Evolutionary conservation across 2,113 vertebrate species (phyloP), one percentile per base, ranked within the genome.

Genomic region (Larimichthys crocea): DNA sequence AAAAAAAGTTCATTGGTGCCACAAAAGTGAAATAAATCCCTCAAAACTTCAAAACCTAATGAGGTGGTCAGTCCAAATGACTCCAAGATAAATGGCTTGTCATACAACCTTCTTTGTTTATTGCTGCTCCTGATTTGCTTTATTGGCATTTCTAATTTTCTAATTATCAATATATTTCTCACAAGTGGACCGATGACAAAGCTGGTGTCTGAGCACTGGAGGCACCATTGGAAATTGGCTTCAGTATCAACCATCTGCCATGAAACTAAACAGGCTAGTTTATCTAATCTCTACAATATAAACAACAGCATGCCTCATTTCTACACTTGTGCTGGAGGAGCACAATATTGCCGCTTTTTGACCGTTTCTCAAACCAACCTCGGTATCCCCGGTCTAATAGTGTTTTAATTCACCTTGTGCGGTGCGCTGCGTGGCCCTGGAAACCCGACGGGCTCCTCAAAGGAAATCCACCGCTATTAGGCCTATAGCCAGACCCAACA

Each of bases 221-320:
- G 93, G 86, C 93, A 85, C 86, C 90, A 88, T 89, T 94, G 94
- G 93, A 95, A 95, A 97, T 94, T 96, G 96, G 94, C 95, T 96
- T 95, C 93, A 95, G 93, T 91, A 93, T 93, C 96, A 91, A 91
- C 96, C 95, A 96, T 96, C 95, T 97, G 96, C 95, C 94, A 95
- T 89, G 94, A 95, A 93, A 94, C 95, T 93, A 96, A 96, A 96
- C 95, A 96, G 94, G 93, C 95, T 95, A 95, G 94, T 97, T 96
- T 96, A 96, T 97, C 96, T 97, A 96, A 96, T 96, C 96, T 97
- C 92, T 86, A 92, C 96, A 95, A 91, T 92, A 94, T 96, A 96
- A 98, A 95, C 94, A 95, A 91, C 94, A 96, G 92, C 95, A 96
- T 94, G 93, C 87, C 95, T 95, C 94, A 96, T 96, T 95, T 96